Conservation (phyloP, 2,113 vertebrate species). For the Neoarius graeffei region DNA sequence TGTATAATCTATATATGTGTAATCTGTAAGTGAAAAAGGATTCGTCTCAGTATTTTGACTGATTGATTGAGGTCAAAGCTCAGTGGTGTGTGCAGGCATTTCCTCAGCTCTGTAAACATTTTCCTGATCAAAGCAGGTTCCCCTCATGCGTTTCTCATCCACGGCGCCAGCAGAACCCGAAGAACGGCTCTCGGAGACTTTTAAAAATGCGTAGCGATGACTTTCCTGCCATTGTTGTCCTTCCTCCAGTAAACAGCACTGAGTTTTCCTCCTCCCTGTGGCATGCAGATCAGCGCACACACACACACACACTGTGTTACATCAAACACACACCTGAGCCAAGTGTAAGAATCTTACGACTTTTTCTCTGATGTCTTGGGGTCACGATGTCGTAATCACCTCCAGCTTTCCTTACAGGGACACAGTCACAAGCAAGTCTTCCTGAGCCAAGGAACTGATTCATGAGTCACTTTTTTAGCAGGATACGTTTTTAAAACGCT, state of each 20-base stretch:
- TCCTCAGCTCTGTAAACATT: neutral
- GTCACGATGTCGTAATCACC: neutral
- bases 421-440: neutral
- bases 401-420: neutral
- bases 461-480: neutral
- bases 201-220: conserved; percentile 57
- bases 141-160: conserved; percentile 43
- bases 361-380: neutral
- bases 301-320: neutral
- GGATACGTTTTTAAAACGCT: neutral
- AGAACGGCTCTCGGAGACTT: conserved; percentile 51
- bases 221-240: conserved; percentile 76
- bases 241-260: conserved; percentile 65
- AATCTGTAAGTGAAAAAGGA: neutral
- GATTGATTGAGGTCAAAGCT: neutral
- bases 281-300: conserved; percentile 15
- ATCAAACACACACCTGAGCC: neutral
- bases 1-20: neutral
- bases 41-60: neutral
- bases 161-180: conserved; percentile 56
- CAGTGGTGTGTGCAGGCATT: neutral
- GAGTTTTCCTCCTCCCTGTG: conserved; percentile 66
- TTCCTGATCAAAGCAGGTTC: conserved; percentile 30
- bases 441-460: neutral
- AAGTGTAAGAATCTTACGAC: neutral